phyloP scores from a whole-genome alignment of 2,888 invertebrate genomes.

The Megalurothrips usitatus region DNA sequence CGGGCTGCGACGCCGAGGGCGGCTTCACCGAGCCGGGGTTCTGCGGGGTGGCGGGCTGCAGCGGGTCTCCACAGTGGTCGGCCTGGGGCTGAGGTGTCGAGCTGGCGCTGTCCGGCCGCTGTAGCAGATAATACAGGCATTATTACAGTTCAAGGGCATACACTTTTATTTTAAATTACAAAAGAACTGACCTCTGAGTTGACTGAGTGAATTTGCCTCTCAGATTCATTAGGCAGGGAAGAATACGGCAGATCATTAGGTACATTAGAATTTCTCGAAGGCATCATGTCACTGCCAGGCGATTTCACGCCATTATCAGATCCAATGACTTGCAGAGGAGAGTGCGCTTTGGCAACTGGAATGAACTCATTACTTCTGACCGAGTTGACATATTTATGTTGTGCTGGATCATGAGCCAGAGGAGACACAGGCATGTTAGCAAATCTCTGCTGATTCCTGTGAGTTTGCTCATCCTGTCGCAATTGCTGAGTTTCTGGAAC shows the following conservation, averaged over 20 bases:
- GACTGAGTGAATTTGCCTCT: neutral
- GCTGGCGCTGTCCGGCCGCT: slow-evolving; percentile 47
- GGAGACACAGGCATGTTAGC: neutral
- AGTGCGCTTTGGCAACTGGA: neutral
- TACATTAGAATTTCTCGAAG: neutral
- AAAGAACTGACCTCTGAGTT: neutral
- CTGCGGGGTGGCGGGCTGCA: slow-evolving; percentile 41
- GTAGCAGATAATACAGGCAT: slow-evolving; percentile 27
- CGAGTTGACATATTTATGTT: neutral
- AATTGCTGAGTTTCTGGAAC: neutral
- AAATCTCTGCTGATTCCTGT: neutral
- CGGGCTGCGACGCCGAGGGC: slow-evolving; percentile 52
- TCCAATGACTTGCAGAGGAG: neutral
- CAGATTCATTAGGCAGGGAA: neutral
- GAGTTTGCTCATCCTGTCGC: neutral
- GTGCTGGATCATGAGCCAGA: neutral
- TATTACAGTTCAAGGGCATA: neutral
- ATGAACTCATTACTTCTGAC: neutral
- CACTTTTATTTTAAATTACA: neutral
- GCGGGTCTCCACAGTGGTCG: slow-evolving; percentile 18
- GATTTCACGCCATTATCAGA: neutral
- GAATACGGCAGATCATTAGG: neutral
- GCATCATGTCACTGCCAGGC: neutral
- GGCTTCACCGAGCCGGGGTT: slow-evolving; percentile 51
- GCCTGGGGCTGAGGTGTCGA: slow-evolving; percentile 46